phyloP scores from a whole-genome alignment of 2,888 invertebrate species.

The Branchellion lobata region DNA sequence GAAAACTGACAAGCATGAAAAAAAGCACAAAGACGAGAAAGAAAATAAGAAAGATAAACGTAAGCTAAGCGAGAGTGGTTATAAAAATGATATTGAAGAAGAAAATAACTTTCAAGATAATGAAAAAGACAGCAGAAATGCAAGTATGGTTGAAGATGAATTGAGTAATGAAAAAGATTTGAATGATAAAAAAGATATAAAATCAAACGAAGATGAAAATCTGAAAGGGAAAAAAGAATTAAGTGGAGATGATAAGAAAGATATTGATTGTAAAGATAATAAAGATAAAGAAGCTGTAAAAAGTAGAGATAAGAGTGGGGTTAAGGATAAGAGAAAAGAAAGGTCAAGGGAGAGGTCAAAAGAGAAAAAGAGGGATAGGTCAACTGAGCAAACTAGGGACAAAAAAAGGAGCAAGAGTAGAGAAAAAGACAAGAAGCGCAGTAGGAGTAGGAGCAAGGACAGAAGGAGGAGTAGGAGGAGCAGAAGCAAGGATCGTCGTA shows the following conservation, averaged over 20 bases:
- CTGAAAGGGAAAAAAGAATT: slow-evolving; percentile 47
- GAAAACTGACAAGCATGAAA: not conserved
- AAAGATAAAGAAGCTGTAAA: slow-evolving; percentile 23
- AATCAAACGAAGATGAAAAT: slow-evolving; percentile 33
- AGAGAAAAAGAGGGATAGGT: slow-evolving; percentile 22
- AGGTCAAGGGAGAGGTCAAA: slow-evolving; percentile 11
- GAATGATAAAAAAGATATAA: too few relatives aligned
- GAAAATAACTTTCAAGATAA: not conserved
- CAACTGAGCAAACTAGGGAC: not conserved
- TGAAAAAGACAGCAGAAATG: not conserved
- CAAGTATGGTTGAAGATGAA: slow-evolving; percentile 12
- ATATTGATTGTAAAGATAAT: slow-evolving; percentile 26
- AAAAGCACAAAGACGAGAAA: not conserved
- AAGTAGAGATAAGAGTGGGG: slow-evolving; percentile 7
- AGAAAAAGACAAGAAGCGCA: not conserved
- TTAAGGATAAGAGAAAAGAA: slow-evolving; percentile 36
- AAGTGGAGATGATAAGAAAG: slow-evolving; percentile 39
- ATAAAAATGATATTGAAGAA: not conserved
- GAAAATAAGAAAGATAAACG: slow-evolving; percentile 23
- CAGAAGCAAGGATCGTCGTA: slow-evolving; percentile 28
- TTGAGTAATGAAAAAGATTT: slow-evolving; percentile 17
- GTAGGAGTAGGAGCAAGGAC: not conserved
- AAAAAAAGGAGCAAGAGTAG: slow-evolving; percentile 2
- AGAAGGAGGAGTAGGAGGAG: not conserved
- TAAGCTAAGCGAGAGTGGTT: slow-evolving; percentile 13